phyloP scores from a whole-genome alignment of 2,888 invertebrate species.

The Hydropsyche betteni region DNA sequence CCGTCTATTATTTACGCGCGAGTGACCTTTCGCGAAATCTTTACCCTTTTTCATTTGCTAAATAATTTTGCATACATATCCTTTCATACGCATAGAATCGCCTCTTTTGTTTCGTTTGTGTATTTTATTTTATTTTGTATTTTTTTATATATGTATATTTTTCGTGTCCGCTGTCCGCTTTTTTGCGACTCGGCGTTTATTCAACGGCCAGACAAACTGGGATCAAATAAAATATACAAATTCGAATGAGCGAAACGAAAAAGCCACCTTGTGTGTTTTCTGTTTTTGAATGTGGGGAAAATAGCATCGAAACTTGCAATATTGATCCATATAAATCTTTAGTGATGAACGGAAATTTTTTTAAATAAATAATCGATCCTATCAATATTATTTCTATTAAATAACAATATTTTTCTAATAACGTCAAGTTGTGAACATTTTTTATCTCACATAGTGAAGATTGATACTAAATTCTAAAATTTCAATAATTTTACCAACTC shows the following conservation, averaged over 20 bases:
- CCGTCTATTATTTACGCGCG: slow-evolving; percentile 30
- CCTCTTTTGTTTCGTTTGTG: slow-evolving; percentile 16
- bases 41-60: slow-evolving; percentile 31
- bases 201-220: neutral
- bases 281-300: too few species aligned
- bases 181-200: slow-evolving; percentile 1
- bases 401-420: too few species aligned
- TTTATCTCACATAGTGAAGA: too few species aligned
- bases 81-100: neutral
- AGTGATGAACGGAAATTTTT: too few species aligned
- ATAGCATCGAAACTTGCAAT: too few species aligned
- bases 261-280: too few species aligned
- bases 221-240: slow-evolving; percentile 29
- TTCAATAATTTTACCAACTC: too few species aligned
- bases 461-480: too few species aligned
- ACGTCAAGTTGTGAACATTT: too few species aligned
- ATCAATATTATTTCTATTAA: too few species aligned
- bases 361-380: too few species aligned
- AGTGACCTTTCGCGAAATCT: slow-evolving; percentile 20
- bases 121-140: neutral
- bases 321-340: too few species aligned
- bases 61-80: slow-evolving; percentile 30
- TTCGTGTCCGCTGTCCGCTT: neutral
- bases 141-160: neutral
- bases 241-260: slow-evolving; percentile 3